Conservation (phyloP, 2,113 vertebrate species). For the Chaetodon auriga region DNA sequence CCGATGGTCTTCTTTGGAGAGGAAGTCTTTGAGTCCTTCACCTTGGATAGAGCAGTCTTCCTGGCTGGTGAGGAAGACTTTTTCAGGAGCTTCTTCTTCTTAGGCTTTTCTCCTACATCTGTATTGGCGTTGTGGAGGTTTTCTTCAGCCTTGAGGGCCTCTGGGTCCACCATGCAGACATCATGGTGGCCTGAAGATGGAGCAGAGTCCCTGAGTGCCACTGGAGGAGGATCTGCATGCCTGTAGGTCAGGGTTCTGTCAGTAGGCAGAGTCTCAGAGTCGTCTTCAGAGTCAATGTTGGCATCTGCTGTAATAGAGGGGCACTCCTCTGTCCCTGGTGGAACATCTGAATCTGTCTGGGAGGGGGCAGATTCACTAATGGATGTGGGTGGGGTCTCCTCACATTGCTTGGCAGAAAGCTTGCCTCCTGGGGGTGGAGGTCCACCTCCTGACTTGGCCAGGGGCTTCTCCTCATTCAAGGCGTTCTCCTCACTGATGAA, state of each 20-base stretch:
- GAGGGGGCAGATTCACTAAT: slow-evolving; percentile 94
- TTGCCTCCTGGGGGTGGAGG: slow-evolving; percentile 92
- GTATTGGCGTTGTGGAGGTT: slow-evolving; percentile 91
- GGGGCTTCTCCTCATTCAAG: slow-evolving; percentile 87
- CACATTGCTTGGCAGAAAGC: slow-evolving; percentile 90
- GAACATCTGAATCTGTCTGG: slow-evolving; percentile 95
- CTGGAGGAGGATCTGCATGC: slow-evolving; percentile 91
- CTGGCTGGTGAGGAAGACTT: slow-evolving; percentile 92
- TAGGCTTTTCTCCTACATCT: slow-evolving; percentile 91
- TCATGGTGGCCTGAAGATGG: slow-evolving; percentile 93
- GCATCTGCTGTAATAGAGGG: slow-evolving; percentile 97
- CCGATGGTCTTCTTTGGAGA: slow-evolving; percentile 91
- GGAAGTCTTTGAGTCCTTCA: slow-evolving; percentile 90
- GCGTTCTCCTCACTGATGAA: slow-evolving; percentile 90
- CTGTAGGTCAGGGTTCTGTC: slow-evolving; percentile 95
- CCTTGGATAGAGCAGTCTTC: slow-evolving; percentile 89
- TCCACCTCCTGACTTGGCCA: slow-evolving; percentile 86
- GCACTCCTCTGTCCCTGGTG: slow-evolving; percentile 95
- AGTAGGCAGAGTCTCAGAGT: slow-evolving; percentile 96
- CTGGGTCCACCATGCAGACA: slow-evolving; percentile 96
- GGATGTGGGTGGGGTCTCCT: slow-evolving; percentile 95
- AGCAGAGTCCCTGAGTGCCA: slow-evolving; percentile 89
- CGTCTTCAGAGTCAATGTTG: slow-evolving; percentile 97
- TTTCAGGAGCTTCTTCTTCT: slow-evolving; percentile 93
- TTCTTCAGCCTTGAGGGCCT: slow-evolving; percentile 90